phyloP scores from a whole-genome alignment of 1,140 invertebrate species.

The Cotesia vestalis region DNA sequence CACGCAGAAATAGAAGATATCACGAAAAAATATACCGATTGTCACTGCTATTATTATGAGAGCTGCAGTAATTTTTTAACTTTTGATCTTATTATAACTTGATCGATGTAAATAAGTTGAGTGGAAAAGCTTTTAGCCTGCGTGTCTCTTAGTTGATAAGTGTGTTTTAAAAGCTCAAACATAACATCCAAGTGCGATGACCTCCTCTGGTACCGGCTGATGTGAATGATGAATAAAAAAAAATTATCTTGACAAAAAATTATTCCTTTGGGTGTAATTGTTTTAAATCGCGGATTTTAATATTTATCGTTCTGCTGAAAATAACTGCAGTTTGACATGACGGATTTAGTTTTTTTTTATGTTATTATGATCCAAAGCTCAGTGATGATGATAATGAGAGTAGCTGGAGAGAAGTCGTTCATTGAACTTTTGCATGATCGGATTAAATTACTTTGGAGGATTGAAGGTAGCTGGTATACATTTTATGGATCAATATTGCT shows the following conservation, averaged over 20 bases:
- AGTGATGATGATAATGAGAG: not conserved
- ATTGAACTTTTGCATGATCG: slow-evolving; percentile 33
- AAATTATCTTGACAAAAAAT: too few relatives aligned
- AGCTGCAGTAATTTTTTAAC: too few relatives aligned
- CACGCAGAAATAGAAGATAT: not conserved
- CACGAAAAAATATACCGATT: not conserved
- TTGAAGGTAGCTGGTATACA: not conserved
- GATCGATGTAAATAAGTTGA: slow-evolving; percentile 20
- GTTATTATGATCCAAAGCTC: too few relatives aligned
- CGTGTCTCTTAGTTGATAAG: not conserved
- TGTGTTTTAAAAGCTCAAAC: slow-evolving; percentile 16
- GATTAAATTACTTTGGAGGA: slow-evolving; percentile 28
- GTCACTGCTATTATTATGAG: slow-evolving; percentile 5
- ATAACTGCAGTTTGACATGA: too few relatives aligned
- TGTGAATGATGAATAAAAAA: too few relatives aligned
- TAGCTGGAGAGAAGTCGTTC: not conserved
- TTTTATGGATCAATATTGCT: slow-evolving; percentile 29
- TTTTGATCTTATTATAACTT: slow-evolving; percentile 25
- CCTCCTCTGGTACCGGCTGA: not conserved
- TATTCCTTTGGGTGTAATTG: too few relatives aligned
- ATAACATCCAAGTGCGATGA: not conserved
- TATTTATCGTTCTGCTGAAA: too few relatives aligned
- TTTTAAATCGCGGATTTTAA: too few relatives aligned
- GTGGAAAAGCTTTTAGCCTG: not conserved
- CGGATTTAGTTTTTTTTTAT: too few relatives aligned